A percentile compares a stretch with the other conserved stretches of the same genome.
phyloP scores from a whole-genome alignment of 2,797 vertebrate genomes.

The Eulemur mongoz region DNA sequence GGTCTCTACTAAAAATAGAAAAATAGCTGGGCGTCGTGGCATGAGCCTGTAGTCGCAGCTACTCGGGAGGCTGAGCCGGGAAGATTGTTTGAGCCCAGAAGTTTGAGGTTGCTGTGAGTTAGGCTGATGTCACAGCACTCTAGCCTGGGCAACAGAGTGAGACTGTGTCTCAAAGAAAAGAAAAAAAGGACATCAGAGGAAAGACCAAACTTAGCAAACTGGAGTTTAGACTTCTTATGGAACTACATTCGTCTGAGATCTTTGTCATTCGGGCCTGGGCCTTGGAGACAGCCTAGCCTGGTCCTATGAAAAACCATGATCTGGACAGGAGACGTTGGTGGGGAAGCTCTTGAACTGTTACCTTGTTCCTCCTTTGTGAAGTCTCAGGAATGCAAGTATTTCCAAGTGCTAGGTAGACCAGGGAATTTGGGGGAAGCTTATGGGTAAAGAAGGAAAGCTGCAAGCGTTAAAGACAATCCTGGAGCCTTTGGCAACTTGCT shows the following conservation, averaged over 20 bases:
- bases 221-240: background rate
- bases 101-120: too few species aligned
- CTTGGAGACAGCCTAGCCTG: background rate
- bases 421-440: background rate
- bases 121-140: too few species aligned
- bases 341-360: background rate
- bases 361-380: background rate
- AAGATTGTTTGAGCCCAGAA: too few species aligned
- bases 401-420: background rate
- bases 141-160: too few species aligned
- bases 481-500: background rate
- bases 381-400: constrained; percentile 11
- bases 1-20: too few species aligned
- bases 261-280: background rate
- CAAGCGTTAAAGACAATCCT: background rate
- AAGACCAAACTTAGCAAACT: background rate
- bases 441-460: background rate
- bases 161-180: too few species aligned
- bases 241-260: background rate
- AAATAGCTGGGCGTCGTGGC: too few species aligned
- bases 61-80: too few species aligned
- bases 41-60: too few species aligned
- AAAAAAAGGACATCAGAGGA: background rate
- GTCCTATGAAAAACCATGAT: constrained; percentile 1
- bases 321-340: background rate